Conservation (phyloP, 2,888 invertebrate genomes). For the Willowsia nigromaculata region DNA sequence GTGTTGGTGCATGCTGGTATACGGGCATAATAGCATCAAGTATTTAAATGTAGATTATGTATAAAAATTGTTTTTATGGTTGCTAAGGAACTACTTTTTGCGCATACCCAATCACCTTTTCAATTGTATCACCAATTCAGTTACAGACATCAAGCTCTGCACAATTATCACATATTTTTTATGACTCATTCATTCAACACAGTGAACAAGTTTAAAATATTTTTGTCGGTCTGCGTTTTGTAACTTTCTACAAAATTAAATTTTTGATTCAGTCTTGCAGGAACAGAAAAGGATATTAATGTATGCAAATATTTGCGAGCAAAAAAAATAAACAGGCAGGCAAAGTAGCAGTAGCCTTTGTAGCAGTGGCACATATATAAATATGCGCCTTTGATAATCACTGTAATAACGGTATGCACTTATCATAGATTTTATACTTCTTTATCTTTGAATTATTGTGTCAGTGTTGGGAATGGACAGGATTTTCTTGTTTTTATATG, state of each 20-base stretch:
- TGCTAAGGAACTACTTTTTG: slow-evolving; percentile 29
- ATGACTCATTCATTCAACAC: slow-evolving; percentile 18
- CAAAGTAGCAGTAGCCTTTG: neutral
- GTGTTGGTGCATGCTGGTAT: neutral
- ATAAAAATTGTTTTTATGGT: neutral
- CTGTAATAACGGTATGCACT: neutral
- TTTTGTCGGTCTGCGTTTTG: slow-evolving; percentile 50
- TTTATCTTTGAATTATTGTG: slow-evolving; percentile 18
- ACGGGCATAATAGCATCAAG: neutral
- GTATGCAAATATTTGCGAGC: slow-evolving; percentile 40
- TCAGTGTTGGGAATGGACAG: slow-evolving; percentile 51
- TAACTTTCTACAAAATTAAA: slow-evolving; percentile 63
- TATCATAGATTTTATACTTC: neutral
- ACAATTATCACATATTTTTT: slow-evolving; percentile 42
- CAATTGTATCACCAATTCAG: slow-evolving; percentile 36
- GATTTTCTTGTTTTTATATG: slow-evolving; percentile 64
- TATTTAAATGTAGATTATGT: neutral
- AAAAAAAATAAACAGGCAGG: neutral
- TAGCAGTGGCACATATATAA: neutral
- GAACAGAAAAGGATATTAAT: slow-evolving; percentile 30
- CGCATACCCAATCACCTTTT: slow-evolving; percentile 14
- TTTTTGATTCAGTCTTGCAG: neutral
- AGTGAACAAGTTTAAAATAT: slow-evolving; percentile 38
- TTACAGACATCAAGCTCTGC: neutral
- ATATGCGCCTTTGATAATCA: neutral